phyloP scores from a whole-genome alignment of 2,888 invertebrate species.

The Mimumesa dahlbomi region DNA sequence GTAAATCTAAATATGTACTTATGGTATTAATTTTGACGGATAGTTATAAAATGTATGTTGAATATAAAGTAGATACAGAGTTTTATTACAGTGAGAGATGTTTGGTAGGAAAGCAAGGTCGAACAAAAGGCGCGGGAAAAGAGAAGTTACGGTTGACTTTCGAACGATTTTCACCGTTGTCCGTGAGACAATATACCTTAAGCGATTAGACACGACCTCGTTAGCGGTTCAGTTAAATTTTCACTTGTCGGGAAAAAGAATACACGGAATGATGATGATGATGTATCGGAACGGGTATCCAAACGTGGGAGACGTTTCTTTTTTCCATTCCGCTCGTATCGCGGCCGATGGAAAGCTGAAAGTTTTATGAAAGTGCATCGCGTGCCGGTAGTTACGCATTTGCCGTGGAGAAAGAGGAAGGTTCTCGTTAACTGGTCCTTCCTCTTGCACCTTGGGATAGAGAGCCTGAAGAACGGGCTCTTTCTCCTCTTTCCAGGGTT shows the following conservation, averaged over 20 bases:
- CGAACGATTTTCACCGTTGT: conserved; percentile 36
- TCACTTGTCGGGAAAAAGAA: not conserved
- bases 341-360: conserved; percentile 77
- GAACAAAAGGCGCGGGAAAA: not conserved
- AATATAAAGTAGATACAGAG: too few relatives aligned
- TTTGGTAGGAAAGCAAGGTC: too few relatives aligned
- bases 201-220: conserved; percentile 43
- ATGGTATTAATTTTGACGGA: too few relatives aligned
- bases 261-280: not conserved
- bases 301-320: conserved; percentile 66
- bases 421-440: conserved; percentile 8
- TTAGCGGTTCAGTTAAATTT: conserved; percentile 27
- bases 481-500: conserved; percentile 25
- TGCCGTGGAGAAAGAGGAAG: conserved; percentile 13
- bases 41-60: too few relatives aligned
- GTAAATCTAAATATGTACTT: too few relatives aligned
- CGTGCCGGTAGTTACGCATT: conserved; percentile 68
- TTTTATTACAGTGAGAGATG: too few relatives aligned
- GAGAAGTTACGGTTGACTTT: conserved; percentile 25
- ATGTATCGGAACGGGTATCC: not conserved
- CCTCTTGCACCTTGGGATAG: conserved; percentile 22
- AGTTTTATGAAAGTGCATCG: conserved; percentile 78
- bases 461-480: not conserved
- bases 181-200: conserved; percentile 26
- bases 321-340: conserved; percentile 64